phyloP scores from a whole-genome alignment of 2,113 vertebrate genomes.

The Pheucticus melanocephalus region DNA sequence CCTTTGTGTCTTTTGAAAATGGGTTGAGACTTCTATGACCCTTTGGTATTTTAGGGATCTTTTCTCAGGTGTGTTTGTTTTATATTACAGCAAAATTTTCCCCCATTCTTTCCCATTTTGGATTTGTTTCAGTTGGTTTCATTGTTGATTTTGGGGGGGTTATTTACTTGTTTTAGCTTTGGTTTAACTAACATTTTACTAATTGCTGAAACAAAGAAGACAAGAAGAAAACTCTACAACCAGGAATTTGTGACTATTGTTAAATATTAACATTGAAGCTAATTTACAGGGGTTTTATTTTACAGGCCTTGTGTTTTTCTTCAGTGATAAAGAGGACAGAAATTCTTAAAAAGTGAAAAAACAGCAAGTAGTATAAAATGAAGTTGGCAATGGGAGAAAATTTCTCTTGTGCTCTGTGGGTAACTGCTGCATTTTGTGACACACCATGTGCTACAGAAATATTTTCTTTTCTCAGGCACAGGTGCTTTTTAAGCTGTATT shows the following conservation, averaged over 20 bases:
- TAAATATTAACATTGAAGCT: neutral
- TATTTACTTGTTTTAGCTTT: neutral
- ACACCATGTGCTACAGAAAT: neutral
- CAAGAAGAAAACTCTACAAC: neutral
- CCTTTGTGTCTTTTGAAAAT: neutral
- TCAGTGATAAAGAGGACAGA: neutral
- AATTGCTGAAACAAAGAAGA: neutral
- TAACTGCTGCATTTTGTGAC: neutral
- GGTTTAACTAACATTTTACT: neutral
- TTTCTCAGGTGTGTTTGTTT: neutral
- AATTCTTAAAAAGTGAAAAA: neutral
- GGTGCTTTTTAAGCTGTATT: neutral
- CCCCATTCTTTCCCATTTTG: neutral
- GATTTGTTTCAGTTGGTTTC: neutral
- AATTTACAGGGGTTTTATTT: neutral
- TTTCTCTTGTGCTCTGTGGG: neutral
- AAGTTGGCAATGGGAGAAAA: neutral
- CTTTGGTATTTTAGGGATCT: neutral
- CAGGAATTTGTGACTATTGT: neutral
- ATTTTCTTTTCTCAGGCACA: neutral
- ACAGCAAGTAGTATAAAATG: neutral
- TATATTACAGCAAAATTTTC: accelerated
- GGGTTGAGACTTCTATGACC: neutral
- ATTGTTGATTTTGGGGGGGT: accelerated
- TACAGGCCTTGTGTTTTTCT: accelerated